Evolutionary conservation across 1,140 invertebrate genomes (phyloP), one percentile per base, ranked within the genome.

Genomic region (Drosophila triauraria): DNA sequence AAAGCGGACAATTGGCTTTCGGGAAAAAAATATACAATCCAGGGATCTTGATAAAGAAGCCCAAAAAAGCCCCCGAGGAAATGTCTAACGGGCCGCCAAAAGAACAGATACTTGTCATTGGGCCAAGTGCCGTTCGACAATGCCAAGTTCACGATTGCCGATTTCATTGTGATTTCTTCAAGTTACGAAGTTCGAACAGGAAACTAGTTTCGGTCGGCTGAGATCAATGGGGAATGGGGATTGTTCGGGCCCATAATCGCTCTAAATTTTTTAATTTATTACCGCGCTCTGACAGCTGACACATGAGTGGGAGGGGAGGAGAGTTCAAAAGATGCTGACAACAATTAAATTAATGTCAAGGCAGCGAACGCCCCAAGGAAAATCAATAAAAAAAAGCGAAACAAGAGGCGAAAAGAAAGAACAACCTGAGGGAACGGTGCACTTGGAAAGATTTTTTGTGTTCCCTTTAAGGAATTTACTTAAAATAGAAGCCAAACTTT

Each of bases 311-410:
- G 42, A 6, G 51, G 62, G 61, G 42, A 59, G 74, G 84, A 47
- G 67, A 70, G 67, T 70, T 88, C 87, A 87, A 88, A 88, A 88
- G 85, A 88, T 90, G 84, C 85, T 88, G 85, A 84, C 85, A 88
- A 90, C 85, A 88, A 90, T 88, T 90, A 88, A 88, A 88, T 88
- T 90, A 88, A 81, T 84, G 80, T 88, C 85, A 88, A 75, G 81
- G 38, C 76, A 78, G 67, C 65, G 50, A 76, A 54, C 64, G 75
- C 75, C 75, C 51, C 68, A 50, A 70, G 61, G 43, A 78, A 84
- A 83, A 84, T 84, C 81, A 80, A 83, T 85, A 84, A 72, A 68
- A 83, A 20, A 42, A 27, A 38, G 42, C n/a, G 10, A 78, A 23
- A 57, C 61, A 63, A 63, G 7, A 54, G 46, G 50, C 42, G 27